Percentiles rank a stretch among this genome's conserved stretches.
Evolutionary conservation across 2,888 invertebrate species (phyloP).

Genomic region (Cephalotes varians): DNA sequence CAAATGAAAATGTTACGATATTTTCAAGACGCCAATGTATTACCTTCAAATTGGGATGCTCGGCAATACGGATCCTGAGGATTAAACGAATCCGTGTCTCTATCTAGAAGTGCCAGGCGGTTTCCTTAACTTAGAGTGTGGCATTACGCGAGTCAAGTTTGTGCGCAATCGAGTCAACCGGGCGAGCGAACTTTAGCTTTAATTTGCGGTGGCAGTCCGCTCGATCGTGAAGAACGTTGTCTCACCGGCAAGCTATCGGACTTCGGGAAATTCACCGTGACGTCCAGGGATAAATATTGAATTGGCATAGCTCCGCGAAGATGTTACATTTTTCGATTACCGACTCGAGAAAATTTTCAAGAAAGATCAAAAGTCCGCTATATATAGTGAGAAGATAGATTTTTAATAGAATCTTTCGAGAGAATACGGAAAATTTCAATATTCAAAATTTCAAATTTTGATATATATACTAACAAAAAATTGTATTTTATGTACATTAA

Average conservation of each 20-base stretch:
- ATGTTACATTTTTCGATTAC: constrained; percentile 8
- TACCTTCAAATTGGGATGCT: background rate
- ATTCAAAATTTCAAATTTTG: background rate
- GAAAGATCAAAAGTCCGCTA: background rate
- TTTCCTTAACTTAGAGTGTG: constrained; percentile 40
- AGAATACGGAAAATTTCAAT: background rate
- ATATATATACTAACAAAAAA: background rate
- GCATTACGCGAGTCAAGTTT: constrained; percentile 53
- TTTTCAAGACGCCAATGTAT: background rate
- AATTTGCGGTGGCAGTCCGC: constrained; percentile 61
- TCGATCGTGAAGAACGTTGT: constrained; percentile 68
- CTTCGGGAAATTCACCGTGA: constrained; percentile 50
- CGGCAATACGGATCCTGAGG: background rate
- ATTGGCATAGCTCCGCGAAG: background rate
- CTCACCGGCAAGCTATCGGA: constrained; percentile 65
- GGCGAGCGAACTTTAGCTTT: constrained; percentile 54
- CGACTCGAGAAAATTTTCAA: constrained; percentile 20
- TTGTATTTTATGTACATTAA: background rate
- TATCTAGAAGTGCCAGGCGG: background rate
- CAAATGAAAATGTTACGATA: background rate
- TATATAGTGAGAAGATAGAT: background rate
- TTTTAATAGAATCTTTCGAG: background rate
- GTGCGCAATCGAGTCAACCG: constrained; percentile 45
- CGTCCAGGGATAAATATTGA: constrained; percentile 42
- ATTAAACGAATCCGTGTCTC: constrained; percentile 31